Evolutionary conservation across 2,113 vertebrate genomes (phyloP).

Genomic region (Sturnira hondurensis): DNA sequence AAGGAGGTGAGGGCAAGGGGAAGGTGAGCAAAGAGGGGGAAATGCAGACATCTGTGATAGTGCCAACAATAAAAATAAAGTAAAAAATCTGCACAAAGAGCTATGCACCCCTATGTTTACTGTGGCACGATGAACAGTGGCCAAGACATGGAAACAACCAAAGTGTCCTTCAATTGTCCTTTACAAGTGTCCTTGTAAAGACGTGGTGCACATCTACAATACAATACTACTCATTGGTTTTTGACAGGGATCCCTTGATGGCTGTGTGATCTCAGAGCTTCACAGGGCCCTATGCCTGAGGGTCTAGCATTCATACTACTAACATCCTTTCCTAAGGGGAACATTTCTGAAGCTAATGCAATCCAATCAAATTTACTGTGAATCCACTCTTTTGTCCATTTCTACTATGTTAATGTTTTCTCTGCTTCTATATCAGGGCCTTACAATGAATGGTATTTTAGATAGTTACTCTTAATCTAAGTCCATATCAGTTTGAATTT

Average conservation of each 20-base stretch:
- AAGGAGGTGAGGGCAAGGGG: no score
- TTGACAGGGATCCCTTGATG: neutral
- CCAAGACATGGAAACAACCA: no score
- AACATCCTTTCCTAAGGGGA: neutral
- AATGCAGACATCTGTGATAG: no score
- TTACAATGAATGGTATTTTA: neutral
- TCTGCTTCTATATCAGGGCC: neutral
- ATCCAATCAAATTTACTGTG: neutral
- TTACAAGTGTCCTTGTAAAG: no score
- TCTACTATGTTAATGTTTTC: neutral
- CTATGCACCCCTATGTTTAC: no score
- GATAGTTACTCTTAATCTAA: neutral
- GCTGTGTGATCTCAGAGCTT: neutral
- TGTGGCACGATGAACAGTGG: no score
- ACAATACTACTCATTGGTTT: neutral
- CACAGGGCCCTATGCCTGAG: rapidly evolving
- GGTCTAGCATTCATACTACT: rapidly evolving
- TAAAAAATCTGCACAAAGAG: no score
- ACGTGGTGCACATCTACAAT: neutral
- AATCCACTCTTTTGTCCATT: neutral
- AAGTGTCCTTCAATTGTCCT: no score
- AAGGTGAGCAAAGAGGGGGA: no score
- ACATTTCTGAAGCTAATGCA: neutral
- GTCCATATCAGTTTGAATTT: neutral
- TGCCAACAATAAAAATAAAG: no score